Conservation (phyloP, 2,113 vertebrate genomes). For the Gambusia affinis region DNA sequence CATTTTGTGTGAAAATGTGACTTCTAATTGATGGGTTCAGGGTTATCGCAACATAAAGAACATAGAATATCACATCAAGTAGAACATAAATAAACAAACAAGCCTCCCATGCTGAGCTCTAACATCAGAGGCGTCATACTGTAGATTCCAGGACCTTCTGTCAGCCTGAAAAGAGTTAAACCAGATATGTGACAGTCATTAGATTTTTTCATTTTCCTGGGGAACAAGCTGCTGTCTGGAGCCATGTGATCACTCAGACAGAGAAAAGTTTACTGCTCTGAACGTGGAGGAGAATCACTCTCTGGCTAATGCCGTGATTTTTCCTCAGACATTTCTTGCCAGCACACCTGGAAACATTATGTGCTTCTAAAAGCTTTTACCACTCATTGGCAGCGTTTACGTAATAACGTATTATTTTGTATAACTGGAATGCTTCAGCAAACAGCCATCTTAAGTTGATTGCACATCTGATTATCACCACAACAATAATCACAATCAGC, state of each 20-base stretch:
- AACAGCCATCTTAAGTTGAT: slow-evolving; percentile 33
- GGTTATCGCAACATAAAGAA: background rate
- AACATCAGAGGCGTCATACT: slow-evolving; percentile 5
- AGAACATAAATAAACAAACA: background rate
- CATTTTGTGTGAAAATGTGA: too few species aligned
- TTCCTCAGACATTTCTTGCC: background rate
- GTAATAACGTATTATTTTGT: background rate
- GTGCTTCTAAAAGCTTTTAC: background rate
- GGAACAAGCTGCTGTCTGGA: slow-evolving; percentile 4
- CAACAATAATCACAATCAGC: slow-evolving; percentile 34
- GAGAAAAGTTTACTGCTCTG: background rate
- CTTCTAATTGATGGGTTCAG: too few species aligned
- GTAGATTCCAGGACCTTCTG: slow-evolving; percentile 35
- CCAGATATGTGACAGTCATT: slow-evolving; percentile 58
- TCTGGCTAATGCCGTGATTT: background rate
- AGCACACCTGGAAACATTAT: background rate
- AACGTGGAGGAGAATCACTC: background rate
- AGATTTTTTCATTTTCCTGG: slow-evolving; percentile 37
- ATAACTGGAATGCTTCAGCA: slow-evolving; percentile 1
- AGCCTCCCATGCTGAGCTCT: background rate
- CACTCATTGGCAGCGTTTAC: background rate
- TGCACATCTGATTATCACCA: slow-evolving; percentile 33
- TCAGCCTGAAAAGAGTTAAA: slow-evolving; percentile 32
- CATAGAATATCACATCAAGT: background rate
- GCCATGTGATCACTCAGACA: background rate